phyloP scores from a whole-genome alignment of 92 coral and sea anemone genomes.

The Parazoanthus darwini region DNA sequence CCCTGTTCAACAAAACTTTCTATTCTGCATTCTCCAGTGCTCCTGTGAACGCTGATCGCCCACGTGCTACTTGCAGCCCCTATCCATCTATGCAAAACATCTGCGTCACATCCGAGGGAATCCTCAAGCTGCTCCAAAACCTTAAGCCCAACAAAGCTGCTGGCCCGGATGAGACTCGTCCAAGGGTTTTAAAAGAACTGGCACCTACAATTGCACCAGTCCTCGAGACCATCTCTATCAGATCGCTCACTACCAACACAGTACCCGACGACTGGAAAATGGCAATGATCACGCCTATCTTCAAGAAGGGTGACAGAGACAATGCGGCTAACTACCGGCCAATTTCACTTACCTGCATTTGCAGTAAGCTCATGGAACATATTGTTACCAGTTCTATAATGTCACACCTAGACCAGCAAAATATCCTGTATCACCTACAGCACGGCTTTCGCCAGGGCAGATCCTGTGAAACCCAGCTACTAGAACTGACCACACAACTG shows the following conservation, averaged over 20 bases:
- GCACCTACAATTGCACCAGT: background rate
- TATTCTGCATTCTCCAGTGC: background rate
- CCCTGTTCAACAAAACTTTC: background rate
- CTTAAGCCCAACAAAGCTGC: conserved; percentile 1
- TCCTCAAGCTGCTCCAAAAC: background rate
- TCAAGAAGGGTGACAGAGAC: conserved; percentile 17
- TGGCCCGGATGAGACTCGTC: background rate
- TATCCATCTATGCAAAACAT: background rate
- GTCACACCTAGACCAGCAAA: background rate
- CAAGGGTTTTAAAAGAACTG: conserved; percentile 1
- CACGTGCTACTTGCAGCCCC: background rate
- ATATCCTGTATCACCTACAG: background rate
- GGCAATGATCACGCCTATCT: background rate
- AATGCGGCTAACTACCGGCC: background rate
- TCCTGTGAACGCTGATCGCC: background rate
- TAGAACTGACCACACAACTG: background rate
- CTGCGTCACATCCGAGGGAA: background rate
- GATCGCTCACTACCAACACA: conserved; percentile 5
- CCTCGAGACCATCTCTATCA: conserved; percentile 8
- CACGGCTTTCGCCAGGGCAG: conserved; percentile 1
- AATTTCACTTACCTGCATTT: conserved; percentile 24
- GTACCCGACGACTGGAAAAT: background rate
- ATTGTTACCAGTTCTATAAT: background rate
- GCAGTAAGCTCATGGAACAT: conserved; percentile 33
- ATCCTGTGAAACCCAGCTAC: background rate